Percentiles rank a stretch among this genome's conserved stretches.
These are phyloP conservation scores for Bombylius major DNA, from an alignment of 2,888 invertebrate genomes.

Conservation along the genomic window DNA sequence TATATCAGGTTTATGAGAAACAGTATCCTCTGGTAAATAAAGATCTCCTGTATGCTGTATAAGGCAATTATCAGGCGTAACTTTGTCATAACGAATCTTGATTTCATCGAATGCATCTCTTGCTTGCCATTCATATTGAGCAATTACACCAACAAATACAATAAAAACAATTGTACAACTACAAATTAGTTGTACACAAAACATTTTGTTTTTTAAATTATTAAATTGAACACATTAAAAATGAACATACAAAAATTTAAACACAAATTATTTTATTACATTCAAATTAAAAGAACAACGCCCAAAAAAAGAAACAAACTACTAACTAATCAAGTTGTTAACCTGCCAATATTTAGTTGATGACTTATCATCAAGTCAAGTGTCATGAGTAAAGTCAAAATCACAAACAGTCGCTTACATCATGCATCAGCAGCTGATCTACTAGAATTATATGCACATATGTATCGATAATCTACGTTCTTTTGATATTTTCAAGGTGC, in stretches of 20 bases:
- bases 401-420: no score
- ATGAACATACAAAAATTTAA: background rate
- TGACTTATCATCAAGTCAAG: no score
- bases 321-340: no score
- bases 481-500: no score
- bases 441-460: no score
- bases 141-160: constrained; percentile 51
- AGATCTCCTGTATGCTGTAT: constrained; percentile 76
- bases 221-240: no score
- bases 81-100: constrained; percentile 67
- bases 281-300: background rate
- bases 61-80: constrained; percentile 77
- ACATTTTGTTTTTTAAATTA: constrained; percentile 16
- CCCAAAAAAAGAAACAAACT: background rate
- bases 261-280: background rate
- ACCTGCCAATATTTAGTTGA: no score
- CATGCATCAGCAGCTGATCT: no score
- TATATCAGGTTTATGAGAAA: constrained; percentile 86
- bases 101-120: constrained; percentile 85
- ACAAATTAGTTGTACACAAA: constrained; percentile 27
- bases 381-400: no score
- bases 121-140: constrained; percentile 85
- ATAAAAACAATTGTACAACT: constrained; percentile 27
- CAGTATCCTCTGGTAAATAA: constrained; percentile 67
- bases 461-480: no score